Evolutionary conservation across 2,888 invertebrate species (phyloP).

Genomic region (Amphipoea lucens): DNA sequence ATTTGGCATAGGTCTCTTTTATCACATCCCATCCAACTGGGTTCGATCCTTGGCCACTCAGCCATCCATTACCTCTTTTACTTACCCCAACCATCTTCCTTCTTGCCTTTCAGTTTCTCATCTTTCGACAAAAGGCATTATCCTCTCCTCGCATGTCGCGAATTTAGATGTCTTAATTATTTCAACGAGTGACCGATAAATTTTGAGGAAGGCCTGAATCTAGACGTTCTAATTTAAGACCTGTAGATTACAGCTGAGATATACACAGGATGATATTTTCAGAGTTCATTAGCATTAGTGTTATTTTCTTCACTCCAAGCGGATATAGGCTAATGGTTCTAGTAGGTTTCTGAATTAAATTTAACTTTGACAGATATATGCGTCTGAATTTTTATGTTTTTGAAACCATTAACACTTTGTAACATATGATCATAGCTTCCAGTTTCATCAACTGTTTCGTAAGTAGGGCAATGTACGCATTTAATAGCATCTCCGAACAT

Average conservation of each 20-base stretch:
- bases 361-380: constrained; percentile 16
- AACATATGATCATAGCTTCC: constrained; percentile 3
- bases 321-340: constrained; percentile 26
- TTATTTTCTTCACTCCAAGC: constrained; percentile 37
- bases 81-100: neutral
- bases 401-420: constrained; percentile 24
- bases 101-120: neutral
- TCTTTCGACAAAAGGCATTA: neutral
- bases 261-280: constrained; percentile 52
- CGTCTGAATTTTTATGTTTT: constrained; percentile 19
- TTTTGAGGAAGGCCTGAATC: constrained; percentile 27
- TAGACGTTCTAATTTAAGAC: constrained; percentile 53
- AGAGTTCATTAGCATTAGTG: constrained; percentile 54
- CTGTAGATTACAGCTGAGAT: constrained; percentile 27
- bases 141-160: neutral
- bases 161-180: constrained; percentile 40
- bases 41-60: neutral
- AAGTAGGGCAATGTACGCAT: constrained; percentile 34
- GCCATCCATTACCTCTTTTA: neutral
- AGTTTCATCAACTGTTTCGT: constrained; percentile 1
- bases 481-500: constrained; percentile 9
- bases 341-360: constrained; percentile 22
- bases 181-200: constrained; percentile 10
- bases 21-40: neutral
- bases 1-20: neutral